These are phyloP conservation scores for Ondatra zibethicus DNA, from an alignment of 2,113 vertebrate genomes.

Conservation along the genomic window DNA sequence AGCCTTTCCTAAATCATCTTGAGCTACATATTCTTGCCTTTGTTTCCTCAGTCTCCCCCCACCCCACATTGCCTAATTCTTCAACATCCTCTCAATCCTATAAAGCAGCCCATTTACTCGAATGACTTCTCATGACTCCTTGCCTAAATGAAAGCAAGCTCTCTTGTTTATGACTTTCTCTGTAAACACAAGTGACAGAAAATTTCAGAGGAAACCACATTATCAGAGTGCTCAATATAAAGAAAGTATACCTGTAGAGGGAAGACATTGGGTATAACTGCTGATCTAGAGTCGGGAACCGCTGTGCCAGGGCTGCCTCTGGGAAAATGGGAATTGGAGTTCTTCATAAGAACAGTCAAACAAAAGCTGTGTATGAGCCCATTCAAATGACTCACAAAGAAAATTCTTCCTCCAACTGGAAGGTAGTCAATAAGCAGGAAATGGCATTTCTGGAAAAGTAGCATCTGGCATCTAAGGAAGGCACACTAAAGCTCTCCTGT, in stretches of 20 bases:
- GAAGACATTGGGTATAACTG: not conserved
- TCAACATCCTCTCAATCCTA: not conserved
- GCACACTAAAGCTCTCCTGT: not conserved
- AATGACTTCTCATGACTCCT: not conserved
- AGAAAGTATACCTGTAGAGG: not conserved
- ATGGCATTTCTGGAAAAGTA: not conserved
- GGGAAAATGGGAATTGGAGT: constrained; percentile 29
- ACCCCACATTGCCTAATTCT: not conserved
- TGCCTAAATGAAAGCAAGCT: not conserved
- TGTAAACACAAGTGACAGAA: not conserved
- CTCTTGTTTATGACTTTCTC: constrained; percentile 8
- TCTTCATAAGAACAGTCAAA: constrained; percentile 34
- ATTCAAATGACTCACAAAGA: constrained; percentile 10
- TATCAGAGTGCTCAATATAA: not conserved
- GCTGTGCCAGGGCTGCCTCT: constrained; percentile 8
- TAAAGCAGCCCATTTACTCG: not conserved
- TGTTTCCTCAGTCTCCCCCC: rapidly evolving
- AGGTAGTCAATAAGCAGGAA: constrained; percentile 28
- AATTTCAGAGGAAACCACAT: not conserved
- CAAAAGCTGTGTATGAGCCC: not conserved
- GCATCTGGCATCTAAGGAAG: not conserved
- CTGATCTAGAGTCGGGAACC: not conserved
- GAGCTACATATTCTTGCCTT: not conserved
- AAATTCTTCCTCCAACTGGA: not conserved
- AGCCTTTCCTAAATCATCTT: not conserved